Evolutionary conservation across 2,797 vertebrate species (phyloP).

Genomic region (Oophaga sylvatica): DNA sequence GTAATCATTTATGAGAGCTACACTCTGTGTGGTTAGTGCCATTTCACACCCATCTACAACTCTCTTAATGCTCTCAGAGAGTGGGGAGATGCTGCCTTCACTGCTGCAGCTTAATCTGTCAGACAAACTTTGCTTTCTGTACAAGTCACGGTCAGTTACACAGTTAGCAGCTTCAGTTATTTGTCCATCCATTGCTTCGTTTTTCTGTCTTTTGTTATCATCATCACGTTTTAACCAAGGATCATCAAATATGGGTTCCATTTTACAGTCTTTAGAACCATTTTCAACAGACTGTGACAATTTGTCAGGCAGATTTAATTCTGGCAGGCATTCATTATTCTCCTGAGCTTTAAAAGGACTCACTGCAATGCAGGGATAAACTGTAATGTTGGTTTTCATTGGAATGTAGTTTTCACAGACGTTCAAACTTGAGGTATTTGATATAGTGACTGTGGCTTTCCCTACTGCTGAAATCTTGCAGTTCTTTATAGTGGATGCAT

Average conservation of each 20-base stretch:
- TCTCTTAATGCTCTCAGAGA: conserved; percentile 70
- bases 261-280: conserved; percentile 71
- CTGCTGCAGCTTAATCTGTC: conserved; percentile 74
- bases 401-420: conserved; percentile 79
- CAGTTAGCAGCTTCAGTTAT: conserved; percentile 52
- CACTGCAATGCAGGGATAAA: conserved; percentile 83
- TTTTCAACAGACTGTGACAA: conserved; percentile 62
- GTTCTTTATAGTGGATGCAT: conserved; percentile 70
- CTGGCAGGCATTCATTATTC: conserved; percentile 64
- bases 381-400: conserved; percentile 82
- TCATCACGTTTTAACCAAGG: conserved; percentile 92
- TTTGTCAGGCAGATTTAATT: conserved; percentile 66
- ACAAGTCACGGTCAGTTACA: conserved; percentile 68
- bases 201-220: conserved; percentile 72
- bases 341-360: conserved; percentile 83
- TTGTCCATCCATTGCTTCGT: conserved; percentile 36
- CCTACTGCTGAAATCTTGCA: conserved; percentile 81
- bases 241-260: conserved; percentile 87
- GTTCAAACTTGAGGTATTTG: conserved; percentile 75
- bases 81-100: conserved; percentile 72
- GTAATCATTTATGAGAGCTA: conserved; percentile 74
- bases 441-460: conserved; percentile 83
- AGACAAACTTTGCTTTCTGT: conserved; percentile 66
- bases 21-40: conserved; percentile 71
- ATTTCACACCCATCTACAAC: conserved; percentile 88